These are phyloP conservation scores for Pygoscelis adeliae DNA, from an alignment of 2,113 vertebrate species.

Conservation along the genomic window DNA sequence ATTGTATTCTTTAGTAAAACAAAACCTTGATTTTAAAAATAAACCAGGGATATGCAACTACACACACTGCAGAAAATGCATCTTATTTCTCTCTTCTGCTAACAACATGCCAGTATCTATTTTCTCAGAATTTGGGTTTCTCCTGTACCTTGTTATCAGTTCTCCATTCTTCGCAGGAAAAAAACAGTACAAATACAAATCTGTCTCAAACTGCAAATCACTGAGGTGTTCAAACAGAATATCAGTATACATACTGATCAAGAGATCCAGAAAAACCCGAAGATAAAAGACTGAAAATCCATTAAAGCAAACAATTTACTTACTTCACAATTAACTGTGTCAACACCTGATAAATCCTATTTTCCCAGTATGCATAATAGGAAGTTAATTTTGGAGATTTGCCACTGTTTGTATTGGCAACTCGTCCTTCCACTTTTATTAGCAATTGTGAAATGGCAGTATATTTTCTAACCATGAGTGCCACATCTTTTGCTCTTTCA, in stretches of 20 bases:
- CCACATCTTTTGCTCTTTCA: conserved; percentile 80
- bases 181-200: neutral
- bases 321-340: conserved; percentile 88
- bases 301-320: neutral
- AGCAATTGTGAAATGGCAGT: conserved; percentile 83
- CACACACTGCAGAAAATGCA: accelerated
- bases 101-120: neutral
- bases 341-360: conserved; percentile 80
- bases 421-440: conserved; percentile 84
- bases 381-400: conserved; percentile 79
- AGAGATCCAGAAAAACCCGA: neutral
- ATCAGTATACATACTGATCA: neutral
- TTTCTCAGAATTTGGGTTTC: neutral
- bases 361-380: conserved; percentile 91
- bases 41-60: neutral
- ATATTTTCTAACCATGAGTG: conserved; percentile 81
- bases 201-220: neutral
- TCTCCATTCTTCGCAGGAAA: neutral
- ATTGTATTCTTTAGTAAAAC: neutral
- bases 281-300: neutral
- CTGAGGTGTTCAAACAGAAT: neutral
- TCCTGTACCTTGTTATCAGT: neutral
- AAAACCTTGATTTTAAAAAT: neutral
- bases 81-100: neutral
- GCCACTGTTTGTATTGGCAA: conserved; percentile 84